Conservation (phyloP, 1,140 invertebrate species). For the Papilio helenus region DNA sequence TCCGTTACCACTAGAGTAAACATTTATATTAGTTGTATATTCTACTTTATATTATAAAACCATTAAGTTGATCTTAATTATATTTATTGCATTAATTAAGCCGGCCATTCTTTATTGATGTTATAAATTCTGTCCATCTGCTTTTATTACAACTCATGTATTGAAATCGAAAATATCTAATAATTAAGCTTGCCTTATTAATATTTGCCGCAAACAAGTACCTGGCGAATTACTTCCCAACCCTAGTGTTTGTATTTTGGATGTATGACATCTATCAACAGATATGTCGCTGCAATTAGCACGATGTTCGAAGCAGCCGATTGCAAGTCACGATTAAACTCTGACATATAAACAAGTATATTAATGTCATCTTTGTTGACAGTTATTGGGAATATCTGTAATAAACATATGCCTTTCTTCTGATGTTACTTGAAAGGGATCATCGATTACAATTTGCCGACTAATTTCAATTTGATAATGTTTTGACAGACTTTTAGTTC, state of each 20-base stretch:
- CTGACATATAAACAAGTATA: slow-evolving; percentile 27
- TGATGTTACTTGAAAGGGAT: not conserved
- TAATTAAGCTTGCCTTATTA: too few relatives aligned
- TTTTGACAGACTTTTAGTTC: too few relatives aligned
- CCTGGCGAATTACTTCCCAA: too few relatives aligned
- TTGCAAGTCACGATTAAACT: slow-evolving; percentile 32
- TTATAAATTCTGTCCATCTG: not conserved
- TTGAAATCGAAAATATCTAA: too few relatives aligned
- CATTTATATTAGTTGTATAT: not conserved
- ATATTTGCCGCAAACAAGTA: not conserved
- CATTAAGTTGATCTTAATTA: slow-evolving; percentile 6
- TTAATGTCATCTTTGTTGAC: slow-evolving; percentile 34
- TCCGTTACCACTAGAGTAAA: too few relatives aligned
- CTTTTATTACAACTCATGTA: not conserved
- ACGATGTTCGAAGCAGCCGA: not conserved
- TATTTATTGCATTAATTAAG: slow-evolving; percentile 6
- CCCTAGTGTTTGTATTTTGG: not conserved
- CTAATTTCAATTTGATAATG: not conserved
- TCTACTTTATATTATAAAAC: not conserved
- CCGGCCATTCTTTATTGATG: not conserved
- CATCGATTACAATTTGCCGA: not conserved
- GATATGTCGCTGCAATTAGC: slow-evolving; percentile 36
- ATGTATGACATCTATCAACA: slow-evolving; percentile 23
- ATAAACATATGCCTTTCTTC: not conserved
- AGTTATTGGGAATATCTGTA: slow-evolving; percentile 21